Evolutionary conservation across 2,113 vertebrate genomes (phyloP).

Genomic region (Aldabrachelys gigantea): DNA sequence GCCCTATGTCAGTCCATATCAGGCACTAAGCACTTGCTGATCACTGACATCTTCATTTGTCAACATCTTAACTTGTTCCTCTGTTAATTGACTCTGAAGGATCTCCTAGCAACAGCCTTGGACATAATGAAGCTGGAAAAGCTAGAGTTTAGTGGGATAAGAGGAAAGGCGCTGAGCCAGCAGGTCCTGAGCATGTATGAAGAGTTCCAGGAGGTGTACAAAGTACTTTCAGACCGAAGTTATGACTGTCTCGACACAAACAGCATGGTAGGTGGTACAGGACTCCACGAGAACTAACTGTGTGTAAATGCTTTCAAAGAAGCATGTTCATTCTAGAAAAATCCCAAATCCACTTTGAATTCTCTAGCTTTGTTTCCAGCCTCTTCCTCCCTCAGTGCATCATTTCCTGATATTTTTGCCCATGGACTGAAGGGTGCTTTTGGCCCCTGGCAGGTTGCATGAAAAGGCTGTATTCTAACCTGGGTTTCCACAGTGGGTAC

Average conservation of each 20-base stretch:
- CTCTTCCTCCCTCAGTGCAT: neutral
- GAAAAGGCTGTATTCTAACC: neutral
- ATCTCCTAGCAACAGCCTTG: constrained; percentile 82
- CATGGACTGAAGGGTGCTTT: neutral
- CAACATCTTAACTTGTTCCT: neutral
- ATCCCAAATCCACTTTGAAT: neutral
- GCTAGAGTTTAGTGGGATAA: constrained; percentile 88
- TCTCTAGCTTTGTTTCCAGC: neutral
- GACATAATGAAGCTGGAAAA: constrained; percentile 91
- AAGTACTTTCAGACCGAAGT: constrained; percentile 81
- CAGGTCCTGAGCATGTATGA: constrained; percentile 82
- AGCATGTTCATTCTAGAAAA: neutral
- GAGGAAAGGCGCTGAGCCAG: constrained; percentile 84
- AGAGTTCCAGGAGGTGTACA: constrained; percentile 84
- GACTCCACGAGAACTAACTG: accelerated
- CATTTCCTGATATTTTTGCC: neutral
- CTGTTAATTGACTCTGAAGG: constrained; percentile 71
- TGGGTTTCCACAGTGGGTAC: neutral
- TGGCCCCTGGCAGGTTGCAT: neutral
- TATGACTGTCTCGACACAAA: constrained; percentile 85
- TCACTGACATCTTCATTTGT: neutral
- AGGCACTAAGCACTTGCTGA: neutral
- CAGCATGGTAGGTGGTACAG: constrained; percentile 77
- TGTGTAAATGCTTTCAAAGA: accelerated
- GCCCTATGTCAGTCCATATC: neutral